These are phyloP conservation scores for Spodoptera littoralis DNA, from an alignment of 2,888 invertebrate genomes.

Conservation along the genomic window DNA sequence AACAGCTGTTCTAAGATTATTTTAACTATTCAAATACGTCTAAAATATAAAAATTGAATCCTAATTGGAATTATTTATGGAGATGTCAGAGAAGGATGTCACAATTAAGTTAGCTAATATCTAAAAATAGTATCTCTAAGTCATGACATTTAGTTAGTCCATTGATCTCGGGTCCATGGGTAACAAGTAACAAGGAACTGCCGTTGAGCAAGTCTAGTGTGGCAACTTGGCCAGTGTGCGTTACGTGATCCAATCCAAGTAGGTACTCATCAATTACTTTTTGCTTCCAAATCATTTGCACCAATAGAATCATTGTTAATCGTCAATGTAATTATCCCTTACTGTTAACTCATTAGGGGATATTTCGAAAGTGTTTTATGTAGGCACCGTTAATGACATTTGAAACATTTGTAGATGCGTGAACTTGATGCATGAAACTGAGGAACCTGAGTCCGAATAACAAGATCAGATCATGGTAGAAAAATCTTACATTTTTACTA, in stretches of 20 bases:
- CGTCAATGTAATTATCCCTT: slow-evolving; percentile 31
- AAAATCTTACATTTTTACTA: too few relatives aligned
- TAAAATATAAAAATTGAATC: too few relatives aligned
- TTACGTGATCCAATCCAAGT: slow-evolving; percentile 63
- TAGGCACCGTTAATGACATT: too few relatives aligned
- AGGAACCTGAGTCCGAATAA: too few relatives aligned
- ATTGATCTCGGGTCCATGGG: slow-evolving; percentile 43
- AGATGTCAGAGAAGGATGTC: too few relatives aligned
- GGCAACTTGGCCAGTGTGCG: slow-evolving; percentile 51
- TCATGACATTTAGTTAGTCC: slow-evolving; percentile 32
- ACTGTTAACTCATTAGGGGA: slow-evolving; percentile 8
- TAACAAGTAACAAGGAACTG: slow-evolving; percentile 37
- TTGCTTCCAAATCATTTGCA: slow-evolving; percentile 52
- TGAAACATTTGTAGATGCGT: too few relatives aligned
- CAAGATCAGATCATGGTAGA: too few relatives aligned
- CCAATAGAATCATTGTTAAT: slow-evolving; percentile 24
- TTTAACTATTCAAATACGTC: too few relatives aligned
- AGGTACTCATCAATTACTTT: slow-evolving; percentile 65
- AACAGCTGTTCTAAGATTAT: too few relatives aligned
- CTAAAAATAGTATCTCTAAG: slow-evolving; percentile 4
- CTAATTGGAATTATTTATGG: too few relatives aligned
- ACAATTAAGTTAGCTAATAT: too few relatives aligned
- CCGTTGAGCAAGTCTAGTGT: slow-evolving; percentile 59
- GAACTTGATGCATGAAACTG: too few relatives aligned
- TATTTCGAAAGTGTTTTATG: slow-evolving; percentile 17